Conservation (phyloP, 2,888 invertebrate genomes). For the Hyppa rectilinea region DNA sequence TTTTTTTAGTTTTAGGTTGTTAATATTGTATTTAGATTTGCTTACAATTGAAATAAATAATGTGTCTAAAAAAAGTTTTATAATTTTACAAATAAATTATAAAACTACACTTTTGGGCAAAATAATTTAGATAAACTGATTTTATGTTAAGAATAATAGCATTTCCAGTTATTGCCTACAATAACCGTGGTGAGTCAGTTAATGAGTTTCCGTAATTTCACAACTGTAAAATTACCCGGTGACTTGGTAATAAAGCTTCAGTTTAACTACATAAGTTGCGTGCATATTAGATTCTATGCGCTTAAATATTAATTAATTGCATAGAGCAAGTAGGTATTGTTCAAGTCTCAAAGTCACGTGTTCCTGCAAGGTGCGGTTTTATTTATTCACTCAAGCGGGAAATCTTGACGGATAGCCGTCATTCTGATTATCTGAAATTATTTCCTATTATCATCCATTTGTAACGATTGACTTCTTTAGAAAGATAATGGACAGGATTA, state of each 20-base stretch:
- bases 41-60: too few relatives aligned
- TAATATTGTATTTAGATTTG: too few relatives aligned
- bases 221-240: not conserved
- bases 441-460: not conserved
- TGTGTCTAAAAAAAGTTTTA: not conserved
- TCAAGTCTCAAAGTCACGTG: slow-evolving; percentile 13
- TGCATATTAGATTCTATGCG: not conserved
- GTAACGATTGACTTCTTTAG: slow-evolving; percentile 2
- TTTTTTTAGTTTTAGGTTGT: too few relatives aligned
- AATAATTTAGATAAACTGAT: too few relatives aligned
- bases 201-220: slow-evolving; percentile 17
- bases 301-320: not conserved
- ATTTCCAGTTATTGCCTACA: not conserved
- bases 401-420: slow-evolving; percentile 1
- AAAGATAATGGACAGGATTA: slow-evolving; percentile 10
- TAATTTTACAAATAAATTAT: not conserved
- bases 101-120: too few relatives aligned
- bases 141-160: not conserved
- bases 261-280: slow-evolving; percentile 13
- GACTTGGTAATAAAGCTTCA: slow-evolving; percentile 1
- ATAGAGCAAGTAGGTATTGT: not conserved
- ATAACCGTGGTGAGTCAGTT: not conserved
- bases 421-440: slow-evolving; percentile 17
- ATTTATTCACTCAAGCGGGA: not conserved
- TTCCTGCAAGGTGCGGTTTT: not conserved